Base-by-base conservation (phyloP, 2,113 vertebrate species). In the Caranx ignobilis region DNA sequence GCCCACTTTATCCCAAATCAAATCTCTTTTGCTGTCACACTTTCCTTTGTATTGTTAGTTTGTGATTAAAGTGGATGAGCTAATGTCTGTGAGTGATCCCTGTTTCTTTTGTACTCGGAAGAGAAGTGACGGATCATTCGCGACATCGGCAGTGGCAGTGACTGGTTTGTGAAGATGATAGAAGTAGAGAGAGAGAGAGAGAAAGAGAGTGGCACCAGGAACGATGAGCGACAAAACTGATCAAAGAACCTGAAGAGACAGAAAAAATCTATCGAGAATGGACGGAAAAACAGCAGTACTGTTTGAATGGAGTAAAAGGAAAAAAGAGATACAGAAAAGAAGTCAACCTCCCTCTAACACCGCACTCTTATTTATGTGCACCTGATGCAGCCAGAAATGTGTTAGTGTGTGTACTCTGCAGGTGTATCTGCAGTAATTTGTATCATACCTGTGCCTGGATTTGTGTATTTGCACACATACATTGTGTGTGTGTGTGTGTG, bases 151-250 rank as follows among this genome's bases (percentile, higher is more conserved):
- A n/a, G 9, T 32, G 68, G 32, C 56, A 5, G 45, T 13, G 41
- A 78, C 75, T 0, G 9, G 48, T 75, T 73, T 78, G 55, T 75
- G 45, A 37, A 68, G 71, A 54, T 26, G 68, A 73, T 19, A 26
- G 77, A 75, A 64, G 73, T 15, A 12, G 32, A 50, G 11, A 26
- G 45, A 71, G 63, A 18, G 43, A 68, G 68, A 52, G 48, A 76
- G 43, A 71, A 73, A 45, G 34, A 41, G 26, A 72, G 68, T 16
- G 59, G 48, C n/a, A 67, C 55, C 6, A 16, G 72, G 57, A 69
- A 56, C 81, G 73, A 87, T 88, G 70, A 88, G 77, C 84, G 62
- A 6, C 61, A 67, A 63, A 76, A 65, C 52, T 87, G 90, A 91
- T 90, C 69, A 90, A 88, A 88, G 82, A 70, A 45, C 59, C n/a